Percentiles rank a stretch among this genome's conserved stretches.
phyloP scores from a whole-genome alignment of 2,797 vertebrate species.

The Sebastes nivosus region DNA sequence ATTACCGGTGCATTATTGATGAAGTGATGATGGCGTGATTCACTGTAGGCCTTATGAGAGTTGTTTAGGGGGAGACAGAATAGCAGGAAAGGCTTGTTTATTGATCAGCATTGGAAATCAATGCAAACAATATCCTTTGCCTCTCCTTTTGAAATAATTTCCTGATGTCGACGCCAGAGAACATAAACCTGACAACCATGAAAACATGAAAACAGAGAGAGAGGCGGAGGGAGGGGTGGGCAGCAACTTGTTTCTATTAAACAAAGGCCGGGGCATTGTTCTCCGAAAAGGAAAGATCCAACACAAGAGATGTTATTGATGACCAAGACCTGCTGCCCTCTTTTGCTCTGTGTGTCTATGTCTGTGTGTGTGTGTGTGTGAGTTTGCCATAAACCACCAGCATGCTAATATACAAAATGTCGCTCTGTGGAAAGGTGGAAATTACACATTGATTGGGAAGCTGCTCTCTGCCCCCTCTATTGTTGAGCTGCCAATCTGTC shows the following conservation, averaged over 20 bases:
- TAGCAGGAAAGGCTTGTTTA: neutral
- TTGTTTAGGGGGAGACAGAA: neutral
- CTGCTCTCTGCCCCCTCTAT: slow-evolving; percentile 37
- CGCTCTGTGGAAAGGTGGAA: slow-evolving; percentile 28
- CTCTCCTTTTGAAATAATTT: slow-evolving; percentile 10
- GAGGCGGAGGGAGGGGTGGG: neutral
- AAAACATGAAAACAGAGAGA: slow-evolving; percentile 3
- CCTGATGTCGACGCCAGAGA: neutral
- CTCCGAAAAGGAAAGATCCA: slow-evolving; percentile 33
- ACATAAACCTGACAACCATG: slow-evolving; percentile 12
- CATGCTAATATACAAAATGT: slow-evolving; percentile 16
- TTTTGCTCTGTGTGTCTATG: neutral
- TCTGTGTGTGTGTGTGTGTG: neutral
- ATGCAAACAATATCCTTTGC: neutral
- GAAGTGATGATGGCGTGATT: neutral
- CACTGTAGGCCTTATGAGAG: neutral
- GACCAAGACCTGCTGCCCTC: neutral
- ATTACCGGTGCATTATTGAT: slow-evolving; percentile 7
- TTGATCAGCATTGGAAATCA: slow-evolving; percentile 25
- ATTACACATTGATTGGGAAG: slow-evolving; percentile 46
- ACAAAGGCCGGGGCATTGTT: slow-evolving; percentile 35
- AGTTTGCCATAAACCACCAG: neutral
- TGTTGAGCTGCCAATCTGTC: slow-evolving; percentile 54
- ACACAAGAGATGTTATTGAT: slow-evolving; percentile 2
- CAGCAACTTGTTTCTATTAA: slow-evolving; percentile 31